Base-by-base conservation (phyloP, 2,797 vertebrate species). In the Phylloscopus collybita region DNA sequence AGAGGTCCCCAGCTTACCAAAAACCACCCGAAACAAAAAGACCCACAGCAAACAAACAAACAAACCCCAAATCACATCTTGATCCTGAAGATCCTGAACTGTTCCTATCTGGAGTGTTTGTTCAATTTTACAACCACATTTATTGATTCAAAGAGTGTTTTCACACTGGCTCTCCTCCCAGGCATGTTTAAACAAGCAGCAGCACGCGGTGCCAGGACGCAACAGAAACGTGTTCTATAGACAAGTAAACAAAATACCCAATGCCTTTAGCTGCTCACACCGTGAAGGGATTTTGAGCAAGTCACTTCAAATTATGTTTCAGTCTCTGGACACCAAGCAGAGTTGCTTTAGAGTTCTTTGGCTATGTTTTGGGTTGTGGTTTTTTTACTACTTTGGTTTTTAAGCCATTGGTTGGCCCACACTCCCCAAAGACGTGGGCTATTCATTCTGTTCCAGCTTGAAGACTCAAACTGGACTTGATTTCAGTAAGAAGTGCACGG, bases 111-210 rank as follows among this genome's bases (percentile, higher is more conserved):
- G 22, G 38, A 91, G 27, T 9, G 30, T 87, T 85, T 92, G 45
- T 40, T 94, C 84, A 54, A 47, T 83, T 88, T 93, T 83, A 93
- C 82, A 72, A 56, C 79, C 81, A 30, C 59, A 86, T 92, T 88
- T 90, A 83, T 91, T 88, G 80, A 92, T 84, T 81, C 78, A 74
- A 82, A 88, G 73, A 76, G 44, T 71, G 74, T 95, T 92, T 94
- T 95, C 91, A 65, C 71, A 47, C 53, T 92, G 84, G 90, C 84
- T 95, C 90, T 91, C 74, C 81, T 93, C 86, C 86, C 84, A 93
- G 85, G 56, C 93, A 21, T 49, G 93, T 94, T 96, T 91, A 91
- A 95, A 88, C 93, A 88, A 92, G 95, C 87, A 93, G 75, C 57
- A 74, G 56, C 4, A 14, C 7, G 0, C 6, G 0, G 25, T 84